Percentiles rank a stretch among this genome's conserved stretches.
These are phyloP conservation scores for Pollenia angustigena DNA, from an alignment of 2,888 invertebrate species.

Conservation along the genomic window DNA sequence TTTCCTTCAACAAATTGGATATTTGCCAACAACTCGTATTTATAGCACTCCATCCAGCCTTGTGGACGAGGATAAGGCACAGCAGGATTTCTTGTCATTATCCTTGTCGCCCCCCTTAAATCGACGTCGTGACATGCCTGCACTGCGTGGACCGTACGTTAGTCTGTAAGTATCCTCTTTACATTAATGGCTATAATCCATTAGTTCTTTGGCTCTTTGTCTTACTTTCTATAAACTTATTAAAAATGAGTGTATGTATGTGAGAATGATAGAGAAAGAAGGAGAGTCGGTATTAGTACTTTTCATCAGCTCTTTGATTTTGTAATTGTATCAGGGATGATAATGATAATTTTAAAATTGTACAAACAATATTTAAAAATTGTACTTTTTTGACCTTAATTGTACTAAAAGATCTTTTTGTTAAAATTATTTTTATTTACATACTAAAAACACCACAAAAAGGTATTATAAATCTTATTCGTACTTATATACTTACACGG, in stretches of 20 bases:
- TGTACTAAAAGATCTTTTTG: too few species aligned
- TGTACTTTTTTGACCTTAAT: too few species aligned
- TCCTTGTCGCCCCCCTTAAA: constrained; percentile 84
- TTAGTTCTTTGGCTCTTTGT: constrained; percentile 18
- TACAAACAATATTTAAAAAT: too few species aligned
- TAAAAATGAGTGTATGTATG: neutral
- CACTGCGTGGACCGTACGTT: constrained; percentile 83
- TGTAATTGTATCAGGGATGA: neutral
- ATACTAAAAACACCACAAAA: too few species aligned
- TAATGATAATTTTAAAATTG: too few species aligned
- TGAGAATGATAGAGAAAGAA: neutral
- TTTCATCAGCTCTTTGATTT: constrained; percentile 18
- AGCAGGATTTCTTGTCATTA: constrained; percentile 84
- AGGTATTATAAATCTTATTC: too few species aligned
- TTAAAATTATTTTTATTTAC: too few species aligned
- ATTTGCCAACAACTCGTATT: constrained; percentile 83
- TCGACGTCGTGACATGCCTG: constrained; percentile 84
- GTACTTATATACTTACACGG: too few species aligned
- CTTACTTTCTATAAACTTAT: neutral
- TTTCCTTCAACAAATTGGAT: constrained; percentile 83
- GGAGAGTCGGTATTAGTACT: neutral
- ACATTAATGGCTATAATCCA: neutral
- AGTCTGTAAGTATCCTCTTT: constrained; percentile 82
- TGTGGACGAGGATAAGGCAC: constrained; percentile 81
- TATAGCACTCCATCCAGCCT: constrained; percentile 81